These are phyloP conservation scores for Heliconius hortense DNA, from an alignment of 2,888 invertebrate species.

Conservation along the genomic window DNA sequence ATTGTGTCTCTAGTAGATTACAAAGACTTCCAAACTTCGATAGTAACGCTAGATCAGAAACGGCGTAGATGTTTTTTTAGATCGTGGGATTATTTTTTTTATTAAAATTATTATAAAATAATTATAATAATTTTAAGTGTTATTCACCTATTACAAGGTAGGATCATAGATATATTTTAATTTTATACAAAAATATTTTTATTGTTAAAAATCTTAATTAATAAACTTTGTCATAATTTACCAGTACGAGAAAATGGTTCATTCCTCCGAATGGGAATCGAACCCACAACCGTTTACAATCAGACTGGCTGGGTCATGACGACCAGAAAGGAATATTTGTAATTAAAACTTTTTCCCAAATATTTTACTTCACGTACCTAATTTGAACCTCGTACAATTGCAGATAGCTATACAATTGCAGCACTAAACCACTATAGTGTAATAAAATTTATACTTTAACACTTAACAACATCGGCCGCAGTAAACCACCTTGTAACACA, in stretches of 20 bases:
- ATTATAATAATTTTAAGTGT: background rate
- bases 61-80: background rate
- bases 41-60: background rate
- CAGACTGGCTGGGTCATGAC: too few relatives aligned
- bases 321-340: too few relatives aligned
- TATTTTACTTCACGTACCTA: background rate
- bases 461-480: background rate
- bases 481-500: constrained; percentile 14
- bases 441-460: background rate
- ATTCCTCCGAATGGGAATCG: too few relatives aligned
- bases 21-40: background rate
- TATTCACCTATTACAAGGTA: background rate
- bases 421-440: background rate
- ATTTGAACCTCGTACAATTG: background rate
- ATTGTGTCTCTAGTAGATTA: background rate
- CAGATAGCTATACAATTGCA: background rate
- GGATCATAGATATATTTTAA: too few relatives aligned
- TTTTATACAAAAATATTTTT: too few relatives aligned
- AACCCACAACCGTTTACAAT: too few relatives aligned
- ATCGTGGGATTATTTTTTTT: background rate
- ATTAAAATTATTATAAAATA: too few relatives aligned
- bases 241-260: too few relatives aligned
- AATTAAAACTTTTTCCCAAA: too few relatives aligned
- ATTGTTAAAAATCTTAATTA: too few relatives aligned
- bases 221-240: too few relatives aligned